Evolutionary conservation across 2,113 vertebrate genomes (phyloP).

Genomic region (Proteles cristata): DNA sequence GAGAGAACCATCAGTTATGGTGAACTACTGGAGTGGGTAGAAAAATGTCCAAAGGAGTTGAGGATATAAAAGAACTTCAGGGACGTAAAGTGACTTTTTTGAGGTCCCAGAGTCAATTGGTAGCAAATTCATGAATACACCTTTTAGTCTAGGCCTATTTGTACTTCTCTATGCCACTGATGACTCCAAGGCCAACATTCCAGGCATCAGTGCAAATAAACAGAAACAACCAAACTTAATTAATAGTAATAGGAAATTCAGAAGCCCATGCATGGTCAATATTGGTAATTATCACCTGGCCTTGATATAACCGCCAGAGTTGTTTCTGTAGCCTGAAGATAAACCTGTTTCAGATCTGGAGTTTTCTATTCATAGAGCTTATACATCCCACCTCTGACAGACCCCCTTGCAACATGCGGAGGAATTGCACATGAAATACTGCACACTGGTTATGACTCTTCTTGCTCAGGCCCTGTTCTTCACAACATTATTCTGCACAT

Average conservation of each 20-base stretch:
- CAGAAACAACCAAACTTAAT: not conserved
- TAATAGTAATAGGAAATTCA: not conserved
- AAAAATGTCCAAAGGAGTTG: not conserved
- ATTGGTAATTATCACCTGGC: not conserved
- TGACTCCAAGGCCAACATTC: not conserved
- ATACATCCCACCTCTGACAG: not conserved
- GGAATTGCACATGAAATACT: not conserved
- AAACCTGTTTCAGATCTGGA: not conserved
- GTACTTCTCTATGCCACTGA: not conserved
- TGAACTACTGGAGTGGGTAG: not conserved
- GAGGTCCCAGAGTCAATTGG: not conserved
- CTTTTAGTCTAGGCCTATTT: not conserved
- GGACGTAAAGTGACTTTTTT: not conserved
- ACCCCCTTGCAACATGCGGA: fast-evolving
- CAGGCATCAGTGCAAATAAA: not conserved
- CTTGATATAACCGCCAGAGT: fast-evolving
- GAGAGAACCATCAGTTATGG: not conserved
- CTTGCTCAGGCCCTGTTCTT: fast-evolving
- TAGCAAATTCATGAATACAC: not conserved
- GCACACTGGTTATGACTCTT: fast-evolving
- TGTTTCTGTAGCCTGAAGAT: not conserved
- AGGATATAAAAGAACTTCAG: not conserved
- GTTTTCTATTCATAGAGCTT: not conserved
- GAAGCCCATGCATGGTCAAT: not conserved
- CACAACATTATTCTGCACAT: fast-evolving